Evolutionary conservation across 2,113 vertebrate genomes (phyloP).

Genomic region (Syngnathus scovelli): DNA sequence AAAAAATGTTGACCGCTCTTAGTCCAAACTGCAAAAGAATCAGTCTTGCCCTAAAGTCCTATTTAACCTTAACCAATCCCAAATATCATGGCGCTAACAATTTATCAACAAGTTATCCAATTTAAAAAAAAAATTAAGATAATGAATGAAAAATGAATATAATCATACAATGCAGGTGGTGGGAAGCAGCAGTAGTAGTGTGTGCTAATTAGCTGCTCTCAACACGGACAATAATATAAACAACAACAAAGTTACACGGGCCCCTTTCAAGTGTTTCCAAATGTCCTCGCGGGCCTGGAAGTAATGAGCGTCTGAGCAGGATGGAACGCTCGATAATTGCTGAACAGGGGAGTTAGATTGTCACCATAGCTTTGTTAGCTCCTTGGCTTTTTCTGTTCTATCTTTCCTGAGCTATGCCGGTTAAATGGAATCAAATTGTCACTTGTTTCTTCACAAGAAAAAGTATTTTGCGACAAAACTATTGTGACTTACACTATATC

Average conservation of each 20-base stretch:
- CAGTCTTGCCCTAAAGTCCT: too few relatives aligned
- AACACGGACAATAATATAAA: conserved; percentile 55
- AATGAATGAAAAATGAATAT: too few relatives aligned
- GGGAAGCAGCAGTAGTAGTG: background rate
- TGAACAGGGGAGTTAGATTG: conserved; percentile 57
- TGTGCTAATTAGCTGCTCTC: conserved; percentile 40
- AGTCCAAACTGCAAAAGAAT: too few relatives aligned
- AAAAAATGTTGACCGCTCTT: too few relatives aligned
- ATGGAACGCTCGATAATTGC: conserved; percentile 56
- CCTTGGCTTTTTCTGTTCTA: conserved; percentile 35
- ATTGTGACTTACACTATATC: too few relatives aligned
- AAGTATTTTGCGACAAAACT: too few relatives aligned
- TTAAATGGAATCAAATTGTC: background rate
- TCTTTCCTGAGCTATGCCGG: conserved; percentile 17
- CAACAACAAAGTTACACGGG: conserved; percentile 57
- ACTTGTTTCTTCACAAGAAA: too few relatives aligned
- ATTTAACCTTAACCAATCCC: too few relatives aligned
- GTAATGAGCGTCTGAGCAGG: conserved; percentile 55
- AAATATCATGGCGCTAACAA: too few relatives aligned
- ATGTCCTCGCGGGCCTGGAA: conserved; percentile 57
- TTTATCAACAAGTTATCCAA: too few relatives aligned
- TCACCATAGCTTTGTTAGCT: conserved; percentile 60
- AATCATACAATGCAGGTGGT: too few relatives aligned
- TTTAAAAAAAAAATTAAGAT: too few relatives aligned
- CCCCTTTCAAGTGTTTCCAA: conserved; percentile 62